Conservation (phyloP, 2,797 vertebrate species). For the Petrocephalus schoutedeni region DNA sequence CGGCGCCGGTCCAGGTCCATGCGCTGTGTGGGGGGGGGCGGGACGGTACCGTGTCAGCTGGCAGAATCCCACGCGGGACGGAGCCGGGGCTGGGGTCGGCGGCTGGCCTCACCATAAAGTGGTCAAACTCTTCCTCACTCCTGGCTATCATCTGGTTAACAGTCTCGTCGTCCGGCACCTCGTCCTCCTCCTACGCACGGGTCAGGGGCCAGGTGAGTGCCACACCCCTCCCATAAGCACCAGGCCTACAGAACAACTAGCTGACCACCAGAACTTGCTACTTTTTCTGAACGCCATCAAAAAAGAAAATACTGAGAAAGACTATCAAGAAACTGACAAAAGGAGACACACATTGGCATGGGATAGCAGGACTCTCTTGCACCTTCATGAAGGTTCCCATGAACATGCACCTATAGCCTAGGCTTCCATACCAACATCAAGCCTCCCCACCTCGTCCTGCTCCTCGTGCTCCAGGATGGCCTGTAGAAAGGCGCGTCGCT, state of each 20-base stretch:
- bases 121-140: conserved; percentile 92
- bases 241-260: neutral
- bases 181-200: conserved; percentile 82
- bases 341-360: neutral
- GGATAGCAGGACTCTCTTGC: neutral
- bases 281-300: neutral
- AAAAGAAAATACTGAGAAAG: too few species aligned
- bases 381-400: neutral
- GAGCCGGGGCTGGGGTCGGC: too few species aligned
- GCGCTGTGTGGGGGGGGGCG: conserved; percentile 60
- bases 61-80: neutral
- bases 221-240: neutral
- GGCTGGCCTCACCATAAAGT: conserved; percentile 81
- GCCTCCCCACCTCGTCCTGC: conserved; percentile 79
- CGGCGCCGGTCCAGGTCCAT: conserved; percentile 93
- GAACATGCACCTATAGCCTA: neutral
- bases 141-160: conserved; percentile 98
- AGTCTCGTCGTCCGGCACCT: conserved; percentile 90
- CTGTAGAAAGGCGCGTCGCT: conserved; percentile 86
- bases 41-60: neutral
- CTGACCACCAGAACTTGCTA: neutral
- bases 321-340: neutral
- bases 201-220: conserved; percentile 10
- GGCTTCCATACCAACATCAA: neutral
- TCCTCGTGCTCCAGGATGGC: conserved; percentile 94